Percentiles rank a stretch among this genome's conserved stretches.
Evolutionary conservation across 2,888 invertebrate genomes (phyloP).

Genomic region (Chrysolina americana): DNA sequence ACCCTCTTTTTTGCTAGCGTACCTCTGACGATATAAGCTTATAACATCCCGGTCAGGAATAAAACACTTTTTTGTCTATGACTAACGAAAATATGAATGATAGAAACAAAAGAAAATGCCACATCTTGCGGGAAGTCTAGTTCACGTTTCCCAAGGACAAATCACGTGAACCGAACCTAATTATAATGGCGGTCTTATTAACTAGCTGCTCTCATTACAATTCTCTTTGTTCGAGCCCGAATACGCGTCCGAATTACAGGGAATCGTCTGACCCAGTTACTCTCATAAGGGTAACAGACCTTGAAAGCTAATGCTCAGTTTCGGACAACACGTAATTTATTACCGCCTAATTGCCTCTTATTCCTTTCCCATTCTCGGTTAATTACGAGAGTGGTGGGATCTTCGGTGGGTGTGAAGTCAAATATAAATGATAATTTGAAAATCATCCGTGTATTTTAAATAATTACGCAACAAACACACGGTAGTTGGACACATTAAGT

Average conservation of each 20-base stretch:
- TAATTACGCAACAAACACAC: background rate
- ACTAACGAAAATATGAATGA: background rate
- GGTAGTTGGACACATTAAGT: too few relatives aligned
- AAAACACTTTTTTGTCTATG: too few relatives aligned
- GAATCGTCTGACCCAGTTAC: constrained; percentile 23
- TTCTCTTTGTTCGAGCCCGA: constrained; percentile 9
- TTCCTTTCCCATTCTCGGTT: background rate
- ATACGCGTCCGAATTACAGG: background rate
- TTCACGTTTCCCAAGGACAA: background rate
- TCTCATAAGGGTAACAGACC: constrained; percentile 27
- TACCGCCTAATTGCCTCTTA: background rate
- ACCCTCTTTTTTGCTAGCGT: too few relatives aligned
- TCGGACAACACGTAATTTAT: constrained; percentile 2
- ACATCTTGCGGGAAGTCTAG: background rate
- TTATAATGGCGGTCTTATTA: background rate
- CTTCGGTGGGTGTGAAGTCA: background rate
- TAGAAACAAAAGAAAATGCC: background rate
- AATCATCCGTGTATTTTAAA: background rate
- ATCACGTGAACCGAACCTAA: constrained; percentile 5
- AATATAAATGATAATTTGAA: background rate
- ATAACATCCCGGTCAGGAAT: too few relatives aligned
- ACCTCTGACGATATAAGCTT: too few relatives aligned
- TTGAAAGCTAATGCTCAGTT: constrained; percentile 18
- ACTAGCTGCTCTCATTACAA: background rate
- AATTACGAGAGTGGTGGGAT: background rate